Evolutionary conservation across 64 coral and sea anemone species (phyloP).

Genomic region (Catalaphyllia jardinei): DNA sequence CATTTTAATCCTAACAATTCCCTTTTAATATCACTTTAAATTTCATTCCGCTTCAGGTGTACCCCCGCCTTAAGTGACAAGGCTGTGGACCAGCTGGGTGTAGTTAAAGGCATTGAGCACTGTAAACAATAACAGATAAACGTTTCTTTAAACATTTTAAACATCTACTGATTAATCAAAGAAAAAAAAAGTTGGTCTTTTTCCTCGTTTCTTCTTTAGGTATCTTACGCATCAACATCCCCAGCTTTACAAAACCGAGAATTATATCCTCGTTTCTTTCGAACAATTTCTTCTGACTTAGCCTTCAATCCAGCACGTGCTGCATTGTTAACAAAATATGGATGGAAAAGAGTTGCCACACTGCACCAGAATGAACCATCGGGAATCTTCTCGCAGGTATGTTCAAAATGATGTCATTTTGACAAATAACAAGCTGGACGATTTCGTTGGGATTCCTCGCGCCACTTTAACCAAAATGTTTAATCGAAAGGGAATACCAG

Average conservation of each 20-base stretch:
- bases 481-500: neutral
- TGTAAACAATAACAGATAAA: no score
- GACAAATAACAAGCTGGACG: neutral
- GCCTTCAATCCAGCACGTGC: conserved; percentile 79
- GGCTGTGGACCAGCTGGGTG: no score
- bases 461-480: neutral
- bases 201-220: neutral
- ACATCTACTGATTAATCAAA: neutral
- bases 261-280: conserved; percentile 80
- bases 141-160: no score
- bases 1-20: no score
- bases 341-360: conserved; percentile 77
- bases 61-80: no score
- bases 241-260: conserved; percentile 64
- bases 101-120: no score
- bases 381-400: conserved; percentile 83
- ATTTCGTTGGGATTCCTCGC: no score
- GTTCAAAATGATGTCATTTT: neutral
- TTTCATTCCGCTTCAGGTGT: no score
- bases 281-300: conserved; percentile 78
- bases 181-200: no score
- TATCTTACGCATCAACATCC: conserved; percentile 82
- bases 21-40: no score
- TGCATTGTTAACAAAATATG: conserved; percentile 58
- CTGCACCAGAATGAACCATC: conserved; percentile 83